Conservation (phyloP, 1,140 invertebrate species). For the Lucilia sericata region DNA sequence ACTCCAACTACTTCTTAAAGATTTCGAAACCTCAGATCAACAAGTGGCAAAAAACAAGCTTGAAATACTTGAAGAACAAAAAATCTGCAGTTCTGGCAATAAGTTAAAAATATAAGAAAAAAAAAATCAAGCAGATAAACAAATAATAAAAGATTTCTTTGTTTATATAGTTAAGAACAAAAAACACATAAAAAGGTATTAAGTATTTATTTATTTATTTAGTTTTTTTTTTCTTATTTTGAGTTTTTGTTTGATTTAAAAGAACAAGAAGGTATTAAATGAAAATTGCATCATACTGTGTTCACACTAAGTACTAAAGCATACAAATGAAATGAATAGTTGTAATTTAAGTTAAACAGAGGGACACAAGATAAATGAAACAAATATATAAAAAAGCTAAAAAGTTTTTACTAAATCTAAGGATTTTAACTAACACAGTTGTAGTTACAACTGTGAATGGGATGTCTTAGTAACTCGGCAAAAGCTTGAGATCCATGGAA, state of each 20-base stretch:
- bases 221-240: background rate
- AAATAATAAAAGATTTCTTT: background rate
- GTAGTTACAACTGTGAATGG: no score
- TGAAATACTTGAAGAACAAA: background rate
- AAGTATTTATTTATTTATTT: conserved; percentile 1
- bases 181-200: conserved; percentile 12
- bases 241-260: background rate
- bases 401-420: no score
- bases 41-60: conserved; percentile 4
- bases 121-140: background rate
- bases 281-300: conserved; percentile 4
- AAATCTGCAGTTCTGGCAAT: background rate
- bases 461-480: no score
- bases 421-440: no score
- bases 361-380: background rate
- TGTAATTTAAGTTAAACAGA: background rate
- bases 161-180: background rate
- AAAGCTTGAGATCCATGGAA: no score
- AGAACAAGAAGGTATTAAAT: background rate
- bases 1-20: no score
- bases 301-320: background rate
- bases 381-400: background rate
- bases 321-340: conserved; percentile 2
- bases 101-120: background rate
- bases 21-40: background rate